These are phyloP conservation scores for Allophyes oxyacanthae DNA, from an alignment of 2,888 invertebrate species.

Conservation along the genomic window DNA sequence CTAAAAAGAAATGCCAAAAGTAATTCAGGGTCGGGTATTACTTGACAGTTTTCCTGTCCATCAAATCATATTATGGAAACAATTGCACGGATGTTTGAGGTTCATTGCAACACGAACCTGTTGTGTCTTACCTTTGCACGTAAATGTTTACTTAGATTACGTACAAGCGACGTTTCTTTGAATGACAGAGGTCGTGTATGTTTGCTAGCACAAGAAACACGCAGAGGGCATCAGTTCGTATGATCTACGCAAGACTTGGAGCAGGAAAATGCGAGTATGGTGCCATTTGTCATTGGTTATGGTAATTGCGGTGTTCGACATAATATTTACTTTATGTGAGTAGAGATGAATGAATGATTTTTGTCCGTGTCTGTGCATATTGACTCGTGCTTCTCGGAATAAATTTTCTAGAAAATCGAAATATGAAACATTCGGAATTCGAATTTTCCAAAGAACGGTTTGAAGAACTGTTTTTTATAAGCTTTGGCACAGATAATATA, in stretches of 20 bases:
- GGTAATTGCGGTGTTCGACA: slow-evolving; percentile 14
- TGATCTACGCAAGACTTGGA: slow-evolving; percentile 25
- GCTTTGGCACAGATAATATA: too few species aligned
- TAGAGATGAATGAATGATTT: not conserved
- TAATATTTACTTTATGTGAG: slow-evolving; percentile 36
- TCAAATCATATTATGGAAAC: too few species aligned
- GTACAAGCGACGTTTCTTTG: slow-evolving; percentile 34
- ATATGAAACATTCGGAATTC: not conserved
- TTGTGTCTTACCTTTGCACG: slow-evolving; percentile 10
- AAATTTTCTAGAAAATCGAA: not conserved
- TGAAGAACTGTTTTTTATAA: too few species aligned
- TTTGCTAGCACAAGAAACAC: slow-evolving; percentile 17
- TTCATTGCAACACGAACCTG: too few species aligned
- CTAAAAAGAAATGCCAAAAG: too few species aligned
- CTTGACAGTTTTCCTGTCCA: too few species aligned
- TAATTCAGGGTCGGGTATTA: too few species aligned
- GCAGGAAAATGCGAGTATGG: slow-evolving; percentile 34
- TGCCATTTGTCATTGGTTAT: slow-evolving; percentile 26
- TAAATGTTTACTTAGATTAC: slow-evolving; percentile 32
- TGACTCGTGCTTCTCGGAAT: slow-evolving; percentile 11
- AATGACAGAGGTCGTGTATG: slow-evolving; percentile 36
- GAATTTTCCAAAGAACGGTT: too few species aligned
- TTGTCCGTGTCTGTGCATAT: slow-evolving; percentile 8
- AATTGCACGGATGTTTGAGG: too few species aligned
- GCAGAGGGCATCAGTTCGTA: slow-evolving; percentile 30